These are phyloP conservation scores for Eilema sororculum DNA, from an alignment of 2,888 invertebrate species.

Conservation along the genomic window DNA sequence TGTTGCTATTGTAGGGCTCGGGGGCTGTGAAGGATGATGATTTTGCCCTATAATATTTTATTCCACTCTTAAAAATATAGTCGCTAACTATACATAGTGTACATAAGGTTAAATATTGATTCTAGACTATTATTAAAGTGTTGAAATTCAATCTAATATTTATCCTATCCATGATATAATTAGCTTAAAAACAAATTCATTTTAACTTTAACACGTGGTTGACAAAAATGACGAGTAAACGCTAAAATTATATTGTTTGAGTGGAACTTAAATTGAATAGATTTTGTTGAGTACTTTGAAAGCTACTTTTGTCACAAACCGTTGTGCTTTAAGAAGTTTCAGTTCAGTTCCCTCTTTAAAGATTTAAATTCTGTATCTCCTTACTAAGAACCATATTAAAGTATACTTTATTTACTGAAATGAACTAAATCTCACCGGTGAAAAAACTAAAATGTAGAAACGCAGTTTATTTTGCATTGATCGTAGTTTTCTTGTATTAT, in stretches of 20 bases:
- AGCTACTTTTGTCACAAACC: too few species aligned
- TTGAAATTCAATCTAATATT: not conserved
- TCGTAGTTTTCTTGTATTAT: not conserved
- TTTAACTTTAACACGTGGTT: constrained; percentile 9
- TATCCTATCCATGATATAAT: not conserved
- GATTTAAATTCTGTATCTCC: not conserved
- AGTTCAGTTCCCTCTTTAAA: too few species aligned
- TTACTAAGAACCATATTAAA: not conserved
- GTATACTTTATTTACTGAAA: not conserved
- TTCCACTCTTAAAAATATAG: too few species aligned
- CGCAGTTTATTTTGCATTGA: too few species aligned
- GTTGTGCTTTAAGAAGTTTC: not conserved
- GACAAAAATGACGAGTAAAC: constrained; percentile 7
- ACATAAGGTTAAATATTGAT: not conserved
- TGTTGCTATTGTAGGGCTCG: too few species aligned
- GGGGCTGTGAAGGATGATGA: too few species aligned
- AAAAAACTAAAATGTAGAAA: too few species aligned
- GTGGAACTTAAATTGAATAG: not conserved
- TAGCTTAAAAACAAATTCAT: constrained; percentile 6
- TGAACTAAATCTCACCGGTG: not conserved
- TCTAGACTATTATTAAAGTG: not conserved
- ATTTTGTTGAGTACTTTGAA: not conserved
- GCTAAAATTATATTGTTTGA: constrained; percentile 7
- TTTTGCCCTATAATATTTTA: too few species aligned
- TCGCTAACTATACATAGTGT: not conserved